phyloP scores from a whole-genome alignment of 1,140 invertebrate species.

The Apocrypta bakeri region DNA sequence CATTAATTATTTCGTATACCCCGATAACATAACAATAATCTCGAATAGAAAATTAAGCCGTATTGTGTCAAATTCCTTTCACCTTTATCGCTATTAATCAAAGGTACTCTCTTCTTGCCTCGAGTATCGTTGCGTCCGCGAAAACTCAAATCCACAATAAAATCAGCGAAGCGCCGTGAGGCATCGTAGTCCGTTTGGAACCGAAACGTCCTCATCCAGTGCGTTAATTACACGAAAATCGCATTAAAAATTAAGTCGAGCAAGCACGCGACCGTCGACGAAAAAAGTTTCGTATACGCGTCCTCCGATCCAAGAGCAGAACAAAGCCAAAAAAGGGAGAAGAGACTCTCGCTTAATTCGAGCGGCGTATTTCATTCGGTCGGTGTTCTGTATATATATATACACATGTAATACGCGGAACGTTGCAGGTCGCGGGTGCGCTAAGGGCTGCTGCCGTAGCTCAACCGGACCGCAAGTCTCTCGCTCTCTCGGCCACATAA shows the following conservation, averaged over 20 bases:
- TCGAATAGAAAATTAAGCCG: constrained; percentile 18
- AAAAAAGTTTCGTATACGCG: neutral
- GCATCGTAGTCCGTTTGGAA: too few relatives aligned
- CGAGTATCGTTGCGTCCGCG: neutral
- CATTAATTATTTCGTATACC: too few relatives aligned
- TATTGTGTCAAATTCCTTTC: constrained; percentile 11
- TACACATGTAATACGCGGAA: neutral
- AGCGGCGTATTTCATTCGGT: constrained; percentile 14
- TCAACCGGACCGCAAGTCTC: constrained; percentile 49
- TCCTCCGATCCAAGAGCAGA: neutral
- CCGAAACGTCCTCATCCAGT: neutral
- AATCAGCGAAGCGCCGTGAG: neutral
- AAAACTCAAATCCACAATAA: neutral
- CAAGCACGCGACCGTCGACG: neutral
- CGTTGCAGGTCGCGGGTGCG: constrained; percentile 14
- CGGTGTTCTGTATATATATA: neutral
- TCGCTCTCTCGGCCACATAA: constrained; percentile 69
- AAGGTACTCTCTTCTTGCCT: neutral
- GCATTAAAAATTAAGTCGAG: neutral
- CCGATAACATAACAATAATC: too few relatives aligned
- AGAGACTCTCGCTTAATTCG: neutral
- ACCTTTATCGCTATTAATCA: constrained; percentile 18
- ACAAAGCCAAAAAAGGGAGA: neutral
- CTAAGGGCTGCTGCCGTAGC: constrained; percentile 46
- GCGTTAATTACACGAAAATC: neutral